Evolutionary conservation across 2,113 vertebrate species (phyloP), one percentile per base, ranked within the genome.

Genomic region (Arothron firmamentum): DNA sequence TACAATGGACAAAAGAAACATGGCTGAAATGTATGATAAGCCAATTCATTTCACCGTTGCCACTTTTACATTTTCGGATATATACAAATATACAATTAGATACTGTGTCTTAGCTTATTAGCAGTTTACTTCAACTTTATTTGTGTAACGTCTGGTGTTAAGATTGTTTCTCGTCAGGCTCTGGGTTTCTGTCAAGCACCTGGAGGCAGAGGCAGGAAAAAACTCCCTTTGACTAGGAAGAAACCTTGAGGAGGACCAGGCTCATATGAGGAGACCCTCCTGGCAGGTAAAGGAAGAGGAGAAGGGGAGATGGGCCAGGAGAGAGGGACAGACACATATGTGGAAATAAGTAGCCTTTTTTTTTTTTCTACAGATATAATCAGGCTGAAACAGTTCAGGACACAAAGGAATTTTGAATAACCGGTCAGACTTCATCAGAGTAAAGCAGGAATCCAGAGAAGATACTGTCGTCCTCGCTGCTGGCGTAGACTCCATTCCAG

Each of bases 371-470:
- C 11, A 14, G 9, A 31, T 45, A 31, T 19, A 57, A 50, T 60
- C 51, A 65, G 14, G 19, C 12, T 65, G 43, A 5, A 51, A 34
- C 28, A 61, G 49, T 65, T 18, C 34, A 52, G 19, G 20, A 25
- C 53, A 47, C 21, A n/a, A 41, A 20, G 1, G 56, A 16, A 4
- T 43, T 34, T 28, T 42, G 28, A 19, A 18, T 1, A 9, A n/a
- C n/a, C 3, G 19, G 43, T 87, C 75, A 88, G 66, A 48, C 19
- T 2, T 70, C 83, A 56, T 95, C 93, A 0, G 94, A 88, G 67
- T 95, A 97, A 21, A 98, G 89, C 72, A 99, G 90, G 72, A 99
- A 99, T 8, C 96, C 96, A 1, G 94, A 94, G 65, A 98, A 99
- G 84, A 94, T 83, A 56, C 96, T 98, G 83, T 98, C 94, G 0